Conservation (phyloP, 2,113 vertebrate genomes). For the Gopherus evgoodei region DNA sequence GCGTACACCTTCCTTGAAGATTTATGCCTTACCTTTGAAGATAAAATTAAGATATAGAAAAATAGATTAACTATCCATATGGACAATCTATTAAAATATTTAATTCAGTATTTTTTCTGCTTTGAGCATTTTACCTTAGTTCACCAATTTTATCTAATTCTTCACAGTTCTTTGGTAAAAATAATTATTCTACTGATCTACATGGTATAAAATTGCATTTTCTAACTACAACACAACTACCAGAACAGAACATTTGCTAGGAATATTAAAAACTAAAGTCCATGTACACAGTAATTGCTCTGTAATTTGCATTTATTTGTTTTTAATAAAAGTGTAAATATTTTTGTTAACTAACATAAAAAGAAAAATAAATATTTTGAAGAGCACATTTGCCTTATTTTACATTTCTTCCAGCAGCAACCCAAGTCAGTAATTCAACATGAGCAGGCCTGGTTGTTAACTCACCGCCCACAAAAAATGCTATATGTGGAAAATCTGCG, state of each 20-base stretch:
- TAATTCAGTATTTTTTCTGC: background rate
- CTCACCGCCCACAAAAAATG: background rate
- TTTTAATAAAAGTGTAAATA: background rate
- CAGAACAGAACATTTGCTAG: background rate
- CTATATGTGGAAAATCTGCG: background rate
- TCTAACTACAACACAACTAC: background rate
- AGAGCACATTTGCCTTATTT: background rate
- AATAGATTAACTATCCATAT: background rate
- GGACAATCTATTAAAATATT: background rate
- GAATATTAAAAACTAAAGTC: background rate
- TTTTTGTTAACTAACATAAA: background rate
- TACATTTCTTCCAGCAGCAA: background rate
- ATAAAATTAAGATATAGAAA: background rate
- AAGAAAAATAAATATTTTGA: background rate
- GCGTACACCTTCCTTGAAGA: constrained; percentile 95
- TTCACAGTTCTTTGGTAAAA: background rate
- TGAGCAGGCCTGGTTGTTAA: background rate
- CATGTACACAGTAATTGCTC: fast-evolving
- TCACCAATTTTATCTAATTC: background rate
- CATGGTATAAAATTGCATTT: background rate
- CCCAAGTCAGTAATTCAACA: background rate
- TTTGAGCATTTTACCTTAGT: background rate
- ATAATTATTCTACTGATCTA: background rate
- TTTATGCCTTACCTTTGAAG: constrained; percentile 94
- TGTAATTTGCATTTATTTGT: background rate